These are phyloP conservation scores for Agapornis canus DNA, from an alignment of 2,797 vertebrate species.

Conservation along the genomic window DNA sequence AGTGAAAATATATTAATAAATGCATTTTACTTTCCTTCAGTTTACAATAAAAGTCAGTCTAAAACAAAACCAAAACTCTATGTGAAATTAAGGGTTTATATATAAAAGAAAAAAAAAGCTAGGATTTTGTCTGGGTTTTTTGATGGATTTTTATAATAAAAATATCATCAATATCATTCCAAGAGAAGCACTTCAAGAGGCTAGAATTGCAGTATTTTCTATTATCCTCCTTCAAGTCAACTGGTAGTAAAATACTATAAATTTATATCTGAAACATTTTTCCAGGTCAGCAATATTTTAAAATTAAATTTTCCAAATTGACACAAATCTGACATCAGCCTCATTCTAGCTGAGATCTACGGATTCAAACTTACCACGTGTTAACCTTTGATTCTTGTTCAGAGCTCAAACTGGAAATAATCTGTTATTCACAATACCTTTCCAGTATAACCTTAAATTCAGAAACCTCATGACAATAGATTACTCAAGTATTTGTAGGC, in stretches of 20 bases:
- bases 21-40: neutral
- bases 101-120: neutral
- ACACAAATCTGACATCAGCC: neutral
- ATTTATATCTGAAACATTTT: neutral
- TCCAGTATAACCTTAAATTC: neutral
- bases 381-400: neutral
- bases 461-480: neutral
- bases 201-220: neutral
- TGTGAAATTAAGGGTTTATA: neutral
- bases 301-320: neutral
- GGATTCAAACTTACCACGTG: neutral
- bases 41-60: neutral
- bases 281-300: neutral
- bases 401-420: neutral
- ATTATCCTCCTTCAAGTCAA: neutral
- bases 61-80: neutral
- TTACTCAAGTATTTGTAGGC: neutral
- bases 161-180: neutral
- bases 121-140: rapidly evolving
- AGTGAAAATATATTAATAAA: neutral
- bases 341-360: neutral
- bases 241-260: neutral
- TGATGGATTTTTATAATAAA: neutral
- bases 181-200: neutral
- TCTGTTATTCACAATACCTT: neutral